A percentile compares a stretch with the other conserved stretches of the same genome.
phyloP scores from a whole-genome alignment of 2,113 vertebrate species.

The Tiliqua scincoides region DNA sequence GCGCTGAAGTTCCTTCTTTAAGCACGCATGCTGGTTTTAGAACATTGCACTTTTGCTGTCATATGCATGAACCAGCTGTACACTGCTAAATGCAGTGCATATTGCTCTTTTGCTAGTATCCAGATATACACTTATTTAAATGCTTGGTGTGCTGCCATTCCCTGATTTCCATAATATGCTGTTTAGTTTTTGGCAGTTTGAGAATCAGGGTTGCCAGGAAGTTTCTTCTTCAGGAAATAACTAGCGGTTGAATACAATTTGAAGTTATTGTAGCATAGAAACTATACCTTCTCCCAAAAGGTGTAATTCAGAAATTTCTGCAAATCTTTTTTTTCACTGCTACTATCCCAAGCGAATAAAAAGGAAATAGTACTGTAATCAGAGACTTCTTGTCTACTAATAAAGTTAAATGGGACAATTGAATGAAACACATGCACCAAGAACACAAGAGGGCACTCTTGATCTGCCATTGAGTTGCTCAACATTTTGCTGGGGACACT shows the following conservation, averaged over 20 bases:
- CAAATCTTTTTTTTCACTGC: not conserved
- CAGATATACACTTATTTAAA: not conserved
- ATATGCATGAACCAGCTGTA: not conserved
- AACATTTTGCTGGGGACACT: not conserved
- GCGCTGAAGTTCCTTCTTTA: not conserved
- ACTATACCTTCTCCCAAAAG: not conserved
- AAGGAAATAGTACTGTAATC: constrained; percentile 35
- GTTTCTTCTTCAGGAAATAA: not conserved
- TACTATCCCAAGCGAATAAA: constrained; percentile 29
- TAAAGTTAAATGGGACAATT: constrained; percentile 25
- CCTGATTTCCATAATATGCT: fast-evolving
- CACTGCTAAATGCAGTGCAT: not conserved
- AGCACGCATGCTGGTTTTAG: not conserved
- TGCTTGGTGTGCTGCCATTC: not conserved
- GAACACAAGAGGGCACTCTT: constrained; percentile 48
- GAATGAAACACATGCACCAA: not conserved
- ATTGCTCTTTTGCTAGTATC: not conserved
- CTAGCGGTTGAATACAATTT: not conserved
- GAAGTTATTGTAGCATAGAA: fast-evolving
- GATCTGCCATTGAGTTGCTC: constrained; percentile 25
- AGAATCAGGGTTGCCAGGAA: not conserved
- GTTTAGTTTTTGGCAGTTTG: fast-evolving
- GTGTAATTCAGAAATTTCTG: not conserved
- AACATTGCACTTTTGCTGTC: not conserved
- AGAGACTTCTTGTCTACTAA: constrained; percentile 20